Evolutionary conservation across 2,797 vertebrate genomes (phyloP).

Genomic region (Liasis olivaceus): DNA sequence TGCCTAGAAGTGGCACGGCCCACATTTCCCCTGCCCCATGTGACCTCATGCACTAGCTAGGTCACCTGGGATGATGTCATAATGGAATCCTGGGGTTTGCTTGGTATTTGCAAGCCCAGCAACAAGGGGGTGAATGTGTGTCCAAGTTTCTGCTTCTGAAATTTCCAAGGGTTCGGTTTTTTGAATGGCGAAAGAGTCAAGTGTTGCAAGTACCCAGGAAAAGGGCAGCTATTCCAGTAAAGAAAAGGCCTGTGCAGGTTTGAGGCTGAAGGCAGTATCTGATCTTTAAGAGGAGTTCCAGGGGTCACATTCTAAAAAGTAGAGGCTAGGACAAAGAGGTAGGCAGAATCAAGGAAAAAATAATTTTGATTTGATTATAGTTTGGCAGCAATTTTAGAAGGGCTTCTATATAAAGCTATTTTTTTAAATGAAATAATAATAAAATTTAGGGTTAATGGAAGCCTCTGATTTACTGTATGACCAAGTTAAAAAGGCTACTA

Average conservation of each 20-base stretch:
- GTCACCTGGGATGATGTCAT: background rate
- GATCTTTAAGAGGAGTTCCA: background rate
- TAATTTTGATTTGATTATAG: background rate
- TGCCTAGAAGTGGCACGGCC: background rate
- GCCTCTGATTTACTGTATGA: background rate
- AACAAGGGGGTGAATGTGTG: background rate
- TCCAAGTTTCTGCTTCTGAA: background rate
- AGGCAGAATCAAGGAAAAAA: background rate
- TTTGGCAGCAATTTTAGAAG: background rate
- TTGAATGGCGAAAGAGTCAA: background rate
- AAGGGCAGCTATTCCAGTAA: background rate
- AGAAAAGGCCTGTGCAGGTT: background rate
- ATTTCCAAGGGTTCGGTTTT: background rate
- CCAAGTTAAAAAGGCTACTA: background rate
- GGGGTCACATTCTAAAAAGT: background rate
- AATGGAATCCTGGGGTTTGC: background rate
- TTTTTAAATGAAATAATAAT: background rate
- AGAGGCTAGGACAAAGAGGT: background rate
- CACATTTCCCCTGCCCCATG: background rate
- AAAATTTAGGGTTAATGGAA: background rate
- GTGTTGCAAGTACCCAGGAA: background rate
- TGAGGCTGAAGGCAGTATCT: background rate
- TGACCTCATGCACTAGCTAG: constrained; percentile 38
- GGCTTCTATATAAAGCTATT: background rate
- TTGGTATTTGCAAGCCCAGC: no score